phyloP scores from a whole-genome alignment of 2,888 invertebrate species.

The Galerucella nymphaeae region DNA sequence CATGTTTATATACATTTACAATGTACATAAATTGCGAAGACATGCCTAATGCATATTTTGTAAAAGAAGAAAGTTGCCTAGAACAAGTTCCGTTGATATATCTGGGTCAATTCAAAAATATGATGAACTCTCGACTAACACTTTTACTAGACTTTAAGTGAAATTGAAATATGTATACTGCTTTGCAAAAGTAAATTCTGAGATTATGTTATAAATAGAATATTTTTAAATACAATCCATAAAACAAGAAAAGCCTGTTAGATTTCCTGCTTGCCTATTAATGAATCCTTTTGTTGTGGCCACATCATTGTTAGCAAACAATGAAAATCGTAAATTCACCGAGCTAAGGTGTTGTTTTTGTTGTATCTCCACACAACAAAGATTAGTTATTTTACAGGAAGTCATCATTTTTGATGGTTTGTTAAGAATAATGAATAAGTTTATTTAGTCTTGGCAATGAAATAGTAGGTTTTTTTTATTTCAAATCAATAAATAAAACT shows the following conservation, averaged over 20 bases:
- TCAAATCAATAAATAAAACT: too few species aligned
- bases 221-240: too few species aligned
- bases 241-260: neutral
- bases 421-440: too few species aligned
- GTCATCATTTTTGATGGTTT: too few species aligned
- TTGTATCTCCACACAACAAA: neutral
- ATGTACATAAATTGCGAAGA: neutral
- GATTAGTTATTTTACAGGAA: too few species aligned
- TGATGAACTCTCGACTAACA: neutral
- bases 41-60: neutral
- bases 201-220: too few species aligned
- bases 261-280: constrained; percentile 38
- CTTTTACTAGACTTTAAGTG: neutral
- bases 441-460: too few species aligned
- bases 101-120: neutral
- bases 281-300: constrained; percentile 42
- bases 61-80: constrained; percentile 10
- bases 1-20: neutral
- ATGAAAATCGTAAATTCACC: constrained; percentile 14
- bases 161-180: neutral
- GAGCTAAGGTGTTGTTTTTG: neutral
- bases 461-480: too few species aligned
- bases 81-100: constrained; percentile 9
- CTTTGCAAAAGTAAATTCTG: too few species aligned
- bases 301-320: constrained; percentile 42